Base-by-base conservation (phyloP, 2,888 invertebrate genomes). In the Cinara cedri region DNA sequence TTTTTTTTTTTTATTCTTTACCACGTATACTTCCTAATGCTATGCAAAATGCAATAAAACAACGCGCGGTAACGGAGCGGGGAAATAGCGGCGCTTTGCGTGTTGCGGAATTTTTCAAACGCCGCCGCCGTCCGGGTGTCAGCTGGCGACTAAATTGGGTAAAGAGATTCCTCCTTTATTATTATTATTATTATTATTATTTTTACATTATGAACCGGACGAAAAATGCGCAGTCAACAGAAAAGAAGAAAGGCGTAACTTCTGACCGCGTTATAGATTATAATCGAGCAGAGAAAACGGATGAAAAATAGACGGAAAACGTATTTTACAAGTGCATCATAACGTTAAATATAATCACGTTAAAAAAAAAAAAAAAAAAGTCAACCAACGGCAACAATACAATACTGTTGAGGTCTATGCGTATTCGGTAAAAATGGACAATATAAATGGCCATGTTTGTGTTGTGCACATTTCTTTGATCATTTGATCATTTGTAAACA, bases 121-220 rank as follows among this genome's bases (percentile, higher is more conserved):
- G 34, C 46, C 19, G 16, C 13, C 49, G 60, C 66, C 66, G 3
- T 9, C 54, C 13, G 75, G 44, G 75, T 68, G 46, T 68, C 76
- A 76, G 76, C 76, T 76, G 65, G 66, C 76, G 49, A 75, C 34
- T 19, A 55, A 76, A 76, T 76, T 68, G 76, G 57, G 57, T 76
- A 57, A 68, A 76, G 46, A 46, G 19, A 46, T 3, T 68, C 26
- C 65, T 75, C n/a, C n/a, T n/a, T n/a, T n/a, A n/a, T 55, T 76
- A 68, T 76, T 76, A 76, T 76, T 76, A 57, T 57, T 74, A 51
- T 34, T 34, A 34, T 34, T 34, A 34, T 34, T 34, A 34, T 34
- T 34, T 34, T 6, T 34, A 34, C 34, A 34, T 34, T 4, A 34
- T 6, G 34, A 34, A 34, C 6, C 3, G 6, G 6, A 6, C 3